Evolutionary conservation across 2,113 vertebrate species (phyloP).

Genomic region (Paracanthobrama guichenoti): DNA sequence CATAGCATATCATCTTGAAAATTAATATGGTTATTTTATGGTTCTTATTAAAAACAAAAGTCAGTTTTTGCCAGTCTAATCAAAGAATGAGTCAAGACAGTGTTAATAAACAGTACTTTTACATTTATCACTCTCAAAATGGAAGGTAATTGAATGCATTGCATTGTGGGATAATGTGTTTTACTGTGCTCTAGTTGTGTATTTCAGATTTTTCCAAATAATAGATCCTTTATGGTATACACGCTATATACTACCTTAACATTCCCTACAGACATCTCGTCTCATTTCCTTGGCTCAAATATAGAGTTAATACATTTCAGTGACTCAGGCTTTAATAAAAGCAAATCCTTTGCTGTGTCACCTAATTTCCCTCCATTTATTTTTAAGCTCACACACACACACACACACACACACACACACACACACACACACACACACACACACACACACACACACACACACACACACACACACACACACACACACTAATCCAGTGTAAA

Average conservation of each 20-base stretch:
- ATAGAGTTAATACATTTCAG: constrained; percentile 2
- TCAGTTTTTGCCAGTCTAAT: too few relatives aligned
- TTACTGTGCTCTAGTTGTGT: not conserved
- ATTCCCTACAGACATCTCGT: not conserved
- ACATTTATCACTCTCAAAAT: too few relatives aligned
- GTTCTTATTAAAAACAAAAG: too few relatives aligned
- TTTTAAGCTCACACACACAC: constrained; percentile 23
- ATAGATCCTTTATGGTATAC: not conserved
- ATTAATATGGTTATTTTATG: too few relatives aligned
- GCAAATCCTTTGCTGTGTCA: constrained; percentile 38
- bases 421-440: constrained; percentile 26
- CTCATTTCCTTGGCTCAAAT: constrained; percentile 2
- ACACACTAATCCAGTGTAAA: too few relatives aligned
- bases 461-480: too few relatives aligned
- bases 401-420: constrained; percentile 2
- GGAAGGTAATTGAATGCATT: not conserved
- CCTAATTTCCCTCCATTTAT: constrained; percentile 7
- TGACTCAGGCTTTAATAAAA: constrained; percentile 18
- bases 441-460: constrained; percentile 17
- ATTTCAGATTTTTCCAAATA: not conserved
- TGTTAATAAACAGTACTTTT: too few relatives aligned
- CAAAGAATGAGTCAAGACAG: too few relatives aligned
- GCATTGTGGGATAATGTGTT: not conserved
- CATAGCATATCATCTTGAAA: too few relatives aligned
- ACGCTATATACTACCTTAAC: not conserved